Base-by-base conservation (phyloP, 2,797 vertebrate species). In the Phyllotis vaccarum region DNA sequence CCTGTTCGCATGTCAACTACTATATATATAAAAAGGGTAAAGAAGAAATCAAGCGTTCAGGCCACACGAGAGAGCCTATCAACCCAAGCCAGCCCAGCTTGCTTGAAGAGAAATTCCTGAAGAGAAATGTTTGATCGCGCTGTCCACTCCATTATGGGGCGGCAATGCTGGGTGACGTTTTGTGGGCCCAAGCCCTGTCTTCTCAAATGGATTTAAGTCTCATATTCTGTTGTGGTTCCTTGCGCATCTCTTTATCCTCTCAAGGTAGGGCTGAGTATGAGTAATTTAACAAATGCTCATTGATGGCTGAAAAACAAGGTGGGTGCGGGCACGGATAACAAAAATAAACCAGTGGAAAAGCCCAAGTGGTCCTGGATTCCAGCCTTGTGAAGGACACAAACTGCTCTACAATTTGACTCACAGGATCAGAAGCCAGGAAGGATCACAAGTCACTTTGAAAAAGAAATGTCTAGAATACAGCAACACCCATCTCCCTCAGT, bases 231-330 rank as follows among this genome's bases (percentile, higher is more conserved):
- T 83, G 31, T 68, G 75, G n/a, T 72, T 58, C 92, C 79, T 86
- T 79, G 52, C 22, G 89, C 72, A 56, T 46, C 58, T 85, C 91
- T 72, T 40, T 54, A 95, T 75, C 66, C 86, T 49, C 79, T 66
- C 29, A 2, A 70, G 85, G 78, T 79, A 83, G 80, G 92, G 78
- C 78, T 85, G 60, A 74, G 70, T 29, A 37, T 54, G 70, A 93
- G 52, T 54, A 83, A 94, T 76, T 96, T 78, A 49, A 90, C 81
- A 95, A 94, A 81, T 86, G 89, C 34, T 81, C 90, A 85, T 0
- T 43, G 79, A 91, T 43, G 86, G 34, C 89, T 89, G 46, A 79
- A 94, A 83, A 95, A 80, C 79, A 91, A 79, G 83, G 37, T 74
- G 52, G 79, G 40, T 56, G 17, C 46, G 40, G 83, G 62, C 56